Conservation (phyloP, 2,797 vertebrate species). For the Tolypeutes matacus region DNA sequence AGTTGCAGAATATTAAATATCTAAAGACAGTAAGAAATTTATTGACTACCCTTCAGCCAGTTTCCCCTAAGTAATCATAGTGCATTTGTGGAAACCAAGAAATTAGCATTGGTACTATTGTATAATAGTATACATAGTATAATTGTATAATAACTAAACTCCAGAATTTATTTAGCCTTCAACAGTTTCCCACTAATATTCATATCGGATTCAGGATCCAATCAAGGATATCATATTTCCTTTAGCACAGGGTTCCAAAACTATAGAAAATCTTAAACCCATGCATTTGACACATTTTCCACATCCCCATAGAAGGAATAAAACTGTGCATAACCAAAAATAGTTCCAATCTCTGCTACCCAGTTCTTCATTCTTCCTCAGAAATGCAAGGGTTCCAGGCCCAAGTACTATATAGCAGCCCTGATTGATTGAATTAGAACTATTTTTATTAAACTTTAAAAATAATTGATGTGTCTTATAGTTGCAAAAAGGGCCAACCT, state of each 20-base stretch:
- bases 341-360: accelerated
- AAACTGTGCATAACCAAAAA: background rate
- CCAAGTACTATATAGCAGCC: background rate
- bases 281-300: background rate
- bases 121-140: too few relatives aligned
- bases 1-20: background rate
- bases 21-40: background rate
- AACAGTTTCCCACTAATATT: background rate
- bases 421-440: background rate
- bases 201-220: background rate
- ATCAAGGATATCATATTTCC: background rate
- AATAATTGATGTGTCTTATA: slow-evolving; percentile 19
- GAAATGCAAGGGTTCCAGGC: background rate
- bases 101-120: background rate
- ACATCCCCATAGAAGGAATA: too few relatives aligned
- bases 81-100: background rate
- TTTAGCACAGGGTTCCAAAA: background rate
- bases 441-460: background rate
- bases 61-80: background rate
- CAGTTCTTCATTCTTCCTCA: background rate
- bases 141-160: background rate
- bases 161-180: background rate
- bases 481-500: slow-evolving; percentile 8
- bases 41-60: background rate
- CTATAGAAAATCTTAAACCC: background rate